phyloP scores from a whole-genome alignment of 2,113 vertebrate species.

The Pygoscelis antarcticus region DNA sequence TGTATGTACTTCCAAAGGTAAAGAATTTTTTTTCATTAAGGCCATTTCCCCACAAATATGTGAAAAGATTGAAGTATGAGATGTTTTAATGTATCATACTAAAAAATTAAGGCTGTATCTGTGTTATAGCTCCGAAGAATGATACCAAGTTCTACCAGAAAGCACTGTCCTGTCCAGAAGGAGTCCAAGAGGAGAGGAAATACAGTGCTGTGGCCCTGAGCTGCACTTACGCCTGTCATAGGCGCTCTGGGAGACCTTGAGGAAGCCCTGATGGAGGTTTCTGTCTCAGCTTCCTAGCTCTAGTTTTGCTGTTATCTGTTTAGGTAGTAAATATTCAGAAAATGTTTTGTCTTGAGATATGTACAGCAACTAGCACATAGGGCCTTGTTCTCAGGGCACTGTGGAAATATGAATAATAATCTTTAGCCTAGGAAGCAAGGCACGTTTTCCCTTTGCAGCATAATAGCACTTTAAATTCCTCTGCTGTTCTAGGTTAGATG shows the following conservation, averaged over 20 bases:
- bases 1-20: neutral
- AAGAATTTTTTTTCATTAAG: neutral
- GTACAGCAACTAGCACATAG: neutral
- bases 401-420: neutral
- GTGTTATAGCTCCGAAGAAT: neutral
- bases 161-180: neutral
- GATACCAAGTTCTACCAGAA: neutral
- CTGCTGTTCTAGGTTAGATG: neutral
- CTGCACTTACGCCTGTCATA: accelerated
- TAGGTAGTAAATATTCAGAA: neutral
- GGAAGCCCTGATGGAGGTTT: neutral
- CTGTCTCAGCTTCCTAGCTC: neutral
- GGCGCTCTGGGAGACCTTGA: neutral
- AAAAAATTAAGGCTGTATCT: neutral
- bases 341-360: neutral
- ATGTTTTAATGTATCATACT: neutral
- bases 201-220: neutral
- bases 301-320: neutral
- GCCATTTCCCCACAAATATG: too few species aligned
- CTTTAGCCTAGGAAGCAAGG: neutral
- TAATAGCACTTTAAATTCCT: slow-evolving; percentile 32
- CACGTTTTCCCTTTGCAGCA: neutral
- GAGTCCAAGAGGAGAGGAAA: neutral
- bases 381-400: neutral
- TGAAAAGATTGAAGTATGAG: neutral